These are phyloP conservation scores for Mastomys natalensis DNA, from an alignment of 2,113 vertebrate genomes.

Conservation along the genomic window DNA sequence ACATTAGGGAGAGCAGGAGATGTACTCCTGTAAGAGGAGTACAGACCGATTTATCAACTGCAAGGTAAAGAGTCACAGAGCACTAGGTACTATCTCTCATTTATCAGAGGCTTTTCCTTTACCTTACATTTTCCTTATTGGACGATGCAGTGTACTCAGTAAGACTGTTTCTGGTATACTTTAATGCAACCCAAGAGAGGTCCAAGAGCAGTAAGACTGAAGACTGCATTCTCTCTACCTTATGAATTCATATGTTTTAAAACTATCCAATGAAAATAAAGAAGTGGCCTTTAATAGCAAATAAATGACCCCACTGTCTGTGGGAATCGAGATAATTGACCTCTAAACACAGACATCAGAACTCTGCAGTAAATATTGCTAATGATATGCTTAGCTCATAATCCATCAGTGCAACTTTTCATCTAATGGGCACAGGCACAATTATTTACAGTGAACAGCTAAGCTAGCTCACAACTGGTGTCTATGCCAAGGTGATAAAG, in stretches of 20 bases:
- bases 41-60: background rate
- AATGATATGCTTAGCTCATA: background rate
- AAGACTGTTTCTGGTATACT: background rate
- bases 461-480: background rate
- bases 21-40: background rate
- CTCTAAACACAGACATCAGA: constrained; percentile 27
- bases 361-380: background rate
- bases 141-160: background rate
- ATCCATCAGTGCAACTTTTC: background rate
- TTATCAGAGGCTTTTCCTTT: background rate
- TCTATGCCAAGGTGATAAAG: background rate
- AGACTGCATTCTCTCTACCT: background rate
- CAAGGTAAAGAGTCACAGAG: background rate
- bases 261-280: background rate
- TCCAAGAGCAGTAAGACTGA: rapidly evolving
- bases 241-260: background rate
- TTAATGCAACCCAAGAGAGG: background rate
- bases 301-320: background rate
- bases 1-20: background rate
- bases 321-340: background rate
- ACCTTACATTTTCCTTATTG: background rate
- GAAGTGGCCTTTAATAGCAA: background rate
- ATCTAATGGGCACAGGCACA: background rate
- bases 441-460: constrained; percentile 10
- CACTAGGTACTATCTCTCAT: background rate